Percentiles rank a stretch among this genome's conserved stretches.
Conservation (phyloP, 2,113 vertebrate species). For the Etheostoma cragini region DNA sequence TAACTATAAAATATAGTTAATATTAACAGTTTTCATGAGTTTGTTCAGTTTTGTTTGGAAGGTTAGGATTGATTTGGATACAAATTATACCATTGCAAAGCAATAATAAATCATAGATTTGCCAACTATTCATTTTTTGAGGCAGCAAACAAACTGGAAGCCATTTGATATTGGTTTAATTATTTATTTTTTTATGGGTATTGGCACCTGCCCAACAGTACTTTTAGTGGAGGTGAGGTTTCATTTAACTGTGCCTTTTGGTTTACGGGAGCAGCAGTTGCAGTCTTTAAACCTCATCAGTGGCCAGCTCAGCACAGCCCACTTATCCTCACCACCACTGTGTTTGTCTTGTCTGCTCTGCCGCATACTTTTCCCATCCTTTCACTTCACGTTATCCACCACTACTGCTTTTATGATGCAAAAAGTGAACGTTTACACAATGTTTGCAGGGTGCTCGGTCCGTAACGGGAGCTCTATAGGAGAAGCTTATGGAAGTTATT, state of each 20-base stretch:
- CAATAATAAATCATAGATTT: too few relatives aligned
- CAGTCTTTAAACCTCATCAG: constrained; percentile 47
- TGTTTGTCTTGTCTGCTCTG: constrained; percentile 29
- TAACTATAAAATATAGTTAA: too few relatives aligned
- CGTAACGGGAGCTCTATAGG: constrained; percentile 46
- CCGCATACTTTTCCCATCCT: constrained; percentile 44
- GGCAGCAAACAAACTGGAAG: too few relatives aligned
- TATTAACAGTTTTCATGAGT: too few relatives aligned
- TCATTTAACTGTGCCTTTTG: constrained; percentile 44
- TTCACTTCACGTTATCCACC: constrained; percentile 46
- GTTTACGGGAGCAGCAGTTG: constrained; percentile 20
- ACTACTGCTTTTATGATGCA: constrained; percentile 43
- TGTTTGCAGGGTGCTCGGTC: constrained; percentile 45
- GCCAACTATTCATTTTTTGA: too few relatives aligned
- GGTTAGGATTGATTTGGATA: too few relatives aligned
- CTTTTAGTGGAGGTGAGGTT: constrained; percentile 22
- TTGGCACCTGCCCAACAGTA: constrained; percentile 33
- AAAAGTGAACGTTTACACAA: constrained; percentile 38
- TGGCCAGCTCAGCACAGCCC: constrained; percentile 33
- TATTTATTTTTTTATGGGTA: constrained; percentile 19
- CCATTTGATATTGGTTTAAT: too few relatives aligned
- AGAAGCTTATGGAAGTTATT: constrained; percentile 63
- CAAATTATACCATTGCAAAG: too few relatives aligned
- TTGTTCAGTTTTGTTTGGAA: too few relatives aligned
- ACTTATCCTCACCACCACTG: constrained; percentile 28